Percentiles rank a stretch among this genome's conserved stretches.
These are phyloP conservation scores for human DNA, from an alignment of 2,113 vertebrate species.

Conservation along the genomic window GRCh38 chr17:83156001-83156500, in stretches of 20 bases:
- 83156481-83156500: fast-evolving
- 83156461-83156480: fast-evolving
- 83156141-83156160: neutral
- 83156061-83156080: neutral
- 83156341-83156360: neutral
- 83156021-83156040: neutral
- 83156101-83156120: neutral
- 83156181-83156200: fast-evolving
- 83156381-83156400: too few species aligned
- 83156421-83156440: neutral
- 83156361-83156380: neutral
- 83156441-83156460: neutral
- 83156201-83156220: fast-evolving
- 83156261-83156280: neutral
- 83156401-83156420: neutral
- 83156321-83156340: neutral
- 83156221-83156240: fast-evolving
- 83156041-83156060: fast-evolving
- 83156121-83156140: neutral
- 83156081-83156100: neutral
- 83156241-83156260: neutral
- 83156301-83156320: too few species aligned
- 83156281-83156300: neutral
- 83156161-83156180: neutral
- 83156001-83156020: too few species aligned